Base-by-base conservation (phyloP, 2,888 invertebrate genomes). In the Pemphredon lugubris region DNA sequence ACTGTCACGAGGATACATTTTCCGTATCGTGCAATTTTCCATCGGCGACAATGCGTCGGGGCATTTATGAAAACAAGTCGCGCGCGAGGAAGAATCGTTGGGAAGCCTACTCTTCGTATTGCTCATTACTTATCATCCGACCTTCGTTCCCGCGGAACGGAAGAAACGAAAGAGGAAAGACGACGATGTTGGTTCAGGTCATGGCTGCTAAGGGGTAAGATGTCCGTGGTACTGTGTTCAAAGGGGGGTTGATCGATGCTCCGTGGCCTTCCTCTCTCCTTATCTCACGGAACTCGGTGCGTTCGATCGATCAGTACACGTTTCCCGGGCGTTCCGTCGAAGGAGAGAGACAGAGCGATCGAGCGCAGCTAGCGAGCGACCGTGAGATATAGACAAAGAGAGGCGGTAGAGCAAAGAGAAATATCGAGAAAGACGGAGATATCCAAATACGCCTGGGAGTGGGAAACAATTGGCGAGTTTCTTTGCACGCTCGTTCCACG, bases 161-260 rank as follows among this genome's bases (percentile, higher is more conserved):
- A 42, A 57, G 40, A 30, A 21, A 18, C n/a, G 32, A 48, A 18
- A 18, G 34, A 44, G 14, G 44, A 20, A 7, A 32, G 14, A 42
- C 16, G 42, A 53, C 9, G 21, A n/a, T 14, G 55, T 30, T 30
- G 34, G 44, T 58, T 50, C 32, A 20, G 55, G 55, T 51, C 50
- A 57, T 18, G 44, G 57, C 26, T 20, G 37, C 32, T 7, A 16
- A 39, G 20, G 21, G 14, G 16, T 50, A 57, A 59, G 57, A 64
- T 47, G 54, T 45, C 66, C 37, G 45, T 47, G 40, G 26, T 32
- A 48, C 51, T 40, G 20, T 45, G 18, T 20, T 68, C 55, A 39
- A 45, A 74, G 73, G 74, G 67, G 74, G 75, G 74, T 75, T 77
- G 82, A 80, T 83, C 83, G 81, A 83, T 83, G 81, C 80, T 65